A percentile compares a stretch with the other conserved stretches of the same genome.
Evolutionary conservation across 2,888 invertebrate genomes (phyloP).

Genomic region (Poecilobothrus nobilitatus): DNA sequence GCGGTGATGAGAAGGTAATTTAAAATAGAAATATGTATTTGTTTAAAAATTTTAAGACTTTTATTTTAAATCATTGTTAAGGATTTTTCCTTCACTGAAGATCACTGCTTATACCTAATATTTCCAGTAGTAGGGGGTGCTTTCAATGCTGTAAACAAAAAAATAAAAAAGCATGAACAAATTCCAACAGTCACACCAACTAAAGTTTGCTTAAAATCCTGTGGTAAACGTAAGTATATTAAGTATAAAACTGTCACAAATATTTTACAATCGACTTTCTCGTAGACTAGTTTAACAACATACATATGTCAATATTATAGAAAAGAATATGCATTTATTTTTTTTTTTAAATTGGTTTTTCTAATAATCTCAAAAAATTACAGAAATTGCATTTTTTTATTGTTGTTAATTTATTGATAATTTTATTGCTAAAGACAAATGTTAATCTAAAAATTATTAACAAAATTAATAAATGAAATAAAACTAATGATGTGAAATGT

Average conservation of each 20-base stretch:
- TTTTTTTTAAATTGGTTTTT: no score
- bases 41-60: background rate
- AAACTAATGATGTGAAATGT: no score
- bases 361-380: no score
- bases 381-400: no score
- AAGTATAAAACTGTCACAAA: background rate
- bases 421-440: no score
- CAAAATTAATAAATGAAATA: no score
- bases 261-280: no score
- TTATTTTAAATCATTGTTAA: slow-evolving; percentile 30
- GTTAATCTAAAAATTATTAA: no score
- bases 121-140: slow-evolving; percentile 77
- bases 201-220: slow-evolving; percentile 74
- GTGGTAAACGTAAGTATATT: slow-evolving; percentile 54
- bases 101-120: slow-evolving; percentile 76
- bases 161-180: slow-evolving; percentile 69
- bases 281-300: no score
- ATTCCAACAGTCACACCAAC: slow-evolving; percentile 64
- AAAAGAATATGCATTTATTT: no score
- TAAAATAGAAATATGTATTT: background rate
- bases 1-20: slow-evolving; percentile 52
- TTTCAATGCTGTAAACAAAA: slow-evolving; percentile 75
- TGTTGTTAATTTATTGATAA: no score
- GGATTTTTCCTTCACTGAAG: slow-evolving; percentile 75
- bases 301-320: no score